These are phyloP conservation scores for Sylvilagus floridanus DNA, from an alignment of 2,797 vertebrate species.

Conservation along the genomic window DNA sequence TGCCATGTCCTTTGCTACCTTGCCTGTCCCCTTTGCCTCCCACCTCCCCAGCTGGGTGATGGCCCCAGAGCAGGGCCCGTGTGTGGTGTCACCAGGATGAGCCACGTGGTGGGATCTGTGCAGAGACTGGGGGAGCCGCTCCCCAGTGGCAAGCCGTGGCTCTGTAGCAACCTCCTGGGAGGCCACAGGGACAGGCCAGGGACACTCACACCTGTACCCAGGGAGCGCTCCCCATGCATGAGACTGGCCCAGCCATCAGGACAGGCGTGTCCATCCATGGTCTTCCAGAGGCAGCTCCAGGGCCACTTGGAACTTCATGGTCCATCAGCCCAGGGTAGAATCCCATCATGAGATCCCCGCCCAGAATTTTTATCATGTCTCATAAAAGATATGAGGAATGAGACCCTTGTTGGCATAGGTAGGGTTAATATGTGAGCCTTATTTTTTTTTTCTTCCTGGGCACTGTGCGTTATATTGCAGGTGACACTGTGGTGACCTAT, in stretches of 20 bases:
- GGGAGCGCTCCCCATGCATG: neutral
- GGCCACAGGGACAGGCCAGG: neutral
- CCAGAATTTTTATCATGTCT: neutral
- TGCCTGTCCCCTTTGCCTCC: neutral
- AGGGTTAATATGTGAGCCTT: neutral
- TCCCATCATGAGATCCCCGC: neutral
- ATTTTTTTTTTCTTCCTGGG: neutral
- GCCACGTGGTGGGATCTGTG: neutral
- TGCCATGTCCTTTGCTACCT: neutral
- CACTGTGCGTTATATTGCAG: fast-evolving
- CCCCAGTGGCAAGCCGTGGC: neutral
- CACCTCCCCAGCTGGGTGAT: neutral
- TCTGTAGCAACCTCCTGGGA: too few relatives aligned
- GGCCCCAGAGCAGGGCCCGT: neutral
- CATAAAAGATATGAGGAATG: neutral
- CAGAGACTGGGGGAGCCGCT: neutral
- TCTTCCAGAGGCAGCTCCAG: neutral
- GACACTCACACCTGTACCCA: too few relatives aligned
- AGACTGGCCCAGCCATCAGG: neutral
- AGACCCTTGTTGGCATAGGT: neutral
- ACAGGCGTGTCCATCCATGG: fast-evolving
- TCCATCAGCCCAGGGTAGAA: neutral
- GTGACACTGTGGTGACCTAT: neutral
- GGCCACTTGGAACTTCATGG: neutral
- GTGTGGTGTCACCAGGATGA: fast-evolving